Base-by-base conservation (phyloP, 2,888 invertebrate genomes). In the Neoscelio sp. region DNA sequence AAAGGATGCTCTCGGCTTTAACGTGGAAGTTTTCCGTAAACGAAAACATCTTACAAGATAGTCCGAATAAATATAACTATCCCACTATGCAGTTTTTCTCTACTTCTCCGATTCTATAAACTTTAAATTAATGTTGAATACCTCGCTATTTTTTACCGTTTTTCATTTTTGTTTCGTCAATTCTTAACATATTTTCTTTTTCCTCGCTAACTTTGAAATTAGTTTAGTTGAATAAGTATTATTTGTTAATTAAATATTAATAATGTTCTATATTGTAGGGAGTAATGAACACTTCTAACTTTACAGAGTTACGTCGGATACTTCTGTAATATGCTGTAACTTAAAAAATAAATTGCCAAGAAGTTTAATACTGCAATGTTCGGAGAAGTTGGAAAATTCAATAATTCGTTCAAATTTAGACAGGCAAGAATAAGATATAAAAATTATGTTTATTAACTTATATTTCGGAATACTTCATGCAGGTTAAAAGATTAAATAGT, bases 1-100 rank as follows among this genome's bases (percentile, higher is more conserved):
- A 56, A 52, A 76, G 38, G 26, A 15, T 42, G 26, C 42, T 52
- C 30, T 13, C 62, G 7, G 0, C 23, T 17, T 56, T 23, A 8
- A 7, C 23, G 12, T 20, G 4, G 40, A 56, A 56, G 38, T 48
- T 58, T 56, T 8, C 38, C 7, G 38, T 42, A 68, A 68, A 68
- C 48, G 48, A 58, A 48, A 48, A 15, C 56, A 38, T 26, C 48
- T 33, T 48, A 26, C 28, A 8, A 44, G 23, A 42, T 50, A 20
- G 28, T 44, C 44, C 20, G 46, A 48, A 65, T 30, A 65, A 65
- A 65, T 52, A 35, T 40, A 50, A 65, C 65, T 52, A 15, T 52
- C 28, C 30, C 10, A 10, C 4, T 18, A 18, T 4, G 58, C 28
- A 13, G 23, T 50, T 50, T 28, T 23, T 23, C 23, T 23, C 23